Evolutionary conservation across 2,113 vertebrate species (phyloP).

Genomic region (Hystrix cristata): DNA sequence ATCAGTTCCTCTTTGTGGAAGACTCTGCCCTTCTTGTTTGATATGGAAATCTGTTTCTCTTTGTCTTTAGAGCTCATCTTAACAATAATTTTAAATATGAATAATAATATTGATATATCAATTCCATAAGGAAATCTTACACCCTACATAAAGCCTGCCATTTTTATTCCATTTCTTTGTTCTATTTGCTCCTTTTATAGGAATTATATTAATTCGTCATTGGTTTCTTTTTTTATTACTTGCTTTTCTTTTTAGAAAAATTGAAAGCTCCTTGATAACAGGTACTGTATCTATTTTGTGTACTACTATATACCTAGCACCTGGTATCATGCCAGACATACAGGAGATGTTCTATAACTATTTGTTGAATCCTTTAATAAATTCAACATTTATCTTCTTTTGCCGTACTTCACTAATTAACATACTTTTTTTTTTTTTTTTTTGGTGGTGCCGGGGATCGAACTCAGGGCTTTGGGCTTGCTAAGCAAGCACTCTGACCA

Average conservation of each 20-base stretch:
- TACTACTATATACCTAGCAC: background rate
- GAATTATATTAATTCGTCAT: background rate
- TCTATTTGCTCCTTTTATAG: background rate
- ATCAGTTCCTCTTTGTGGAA: background rate
- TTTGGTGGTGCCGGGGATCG: too few species aligned
- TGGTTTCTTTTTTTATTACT: background rate
- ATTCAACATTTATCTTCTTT: background rate
- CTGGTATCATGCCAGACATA: background rate
- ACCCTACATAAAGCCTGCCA: background rate
- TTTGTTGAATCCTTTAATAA: background rate
- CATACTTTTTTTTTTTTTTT: background rate
- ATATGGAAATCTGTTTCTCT: background rate
- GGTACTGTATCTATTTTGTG: background rate
- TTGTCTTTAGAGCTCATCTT: background rate
- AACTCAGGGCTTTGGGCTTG: too few species aligned
- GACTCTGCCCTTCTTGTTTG: background rate
- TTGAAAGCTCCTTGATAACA: background rate
- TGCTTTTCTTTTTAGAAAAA: constrained; percentile 19
- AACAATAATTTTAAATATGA: background rate
- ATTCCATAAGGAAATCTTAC: background rate
- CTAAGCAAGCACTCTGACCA: too few species aligned
- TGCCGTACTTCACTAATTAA: background rate
- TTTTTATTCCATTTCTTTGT: background rate
- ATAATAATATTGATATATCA: background rate
- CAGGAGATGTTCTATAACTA: background rate